Base-by-base conservation (phyloP, 2,888 invertebrate species). In the Drosophila nigritarsus region DNA sequence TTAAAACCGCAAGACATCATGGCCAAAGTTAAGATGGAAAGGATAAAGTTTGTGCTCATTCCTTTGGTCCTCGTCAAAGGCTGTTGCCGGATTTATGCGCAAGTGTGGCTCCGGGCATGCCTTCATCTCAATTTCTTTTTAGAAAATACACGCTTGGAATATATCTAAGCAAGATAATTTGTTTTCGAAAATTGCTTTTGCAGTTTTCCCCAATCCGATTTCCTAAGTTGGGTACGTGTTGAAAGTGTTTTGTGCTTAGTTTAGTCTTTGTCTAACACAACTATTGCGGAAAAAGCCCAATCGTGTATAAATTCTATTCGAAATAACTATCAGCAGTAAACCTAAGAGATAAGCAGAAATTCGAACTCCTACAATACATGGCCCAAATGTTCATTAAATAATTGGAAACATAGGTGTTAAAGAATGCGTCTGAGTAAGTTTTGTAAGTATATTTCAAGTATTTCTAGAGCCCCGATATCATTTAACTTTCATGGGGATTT, bases 1-100 rank as follows among this genome's bases (percentile, higher is more conserved):
- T 11, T 63, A 27, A 45, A 65, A 62, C 75, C 78, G 45, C 81
- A 75, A 65, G 64, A 78, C 72, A 78, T 69, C 78, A 78, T 65
- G 62, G 65, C 78, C 56, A 70, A 82, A 79, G 65, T 81, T 80
- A 56, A 68, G 56, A 68, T 66, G 65, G 61, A 63, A 75, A 71
- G 73, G 68, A 78, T 73, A 75, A 81, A 79, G 61, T 80, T 80
- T 66, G 60, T 27, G 42, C 29, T 30, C 45, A 36, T 53, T 60
- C 30, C n/a, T 27, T 49, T 36, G 36, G 15, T 40, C 18, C 30
- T 59, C 30, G 51, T 53, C 78, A 65, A 51, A 74, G 54, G 63
- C 78, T 42, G 48, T 62, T 62, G n/a, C 15, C 29, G 29, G 50
- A 66, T 62, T 75, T 78, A 65, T 73, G 70, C 66, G 40, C 27